Conservation (phyloP, 2,888 invertebrate species). For the Norana najaformis region DNA sequence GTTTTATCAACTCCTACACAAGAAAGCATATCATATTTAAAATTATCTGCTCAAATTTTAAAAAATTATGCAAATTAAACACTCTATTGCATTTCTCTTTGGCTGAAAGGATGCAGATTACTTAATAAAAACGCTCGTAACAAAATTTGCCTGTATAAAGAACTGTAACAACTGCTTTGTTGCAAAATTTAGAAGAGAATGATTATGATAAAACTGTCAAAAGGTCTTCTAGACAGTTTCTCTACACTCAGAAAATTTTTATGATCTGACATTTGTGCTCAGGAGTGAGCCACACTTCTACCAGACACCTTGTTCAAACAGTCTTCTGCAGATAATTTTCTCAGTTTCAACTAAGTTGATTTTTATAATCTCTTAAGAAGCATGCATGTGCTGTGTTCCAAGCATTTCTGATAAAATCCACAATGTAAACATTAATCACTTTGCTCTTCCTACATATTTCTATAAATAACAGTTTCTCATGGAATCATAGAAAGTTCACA, state of each 20-base stretch:
- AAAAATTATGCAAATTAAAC: not conserved
- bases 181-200: too few relatives aligned
- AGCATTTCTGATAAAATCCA: conserved; percentile 1
- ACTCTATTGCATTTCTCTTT: too few relatives aligned
- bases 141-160: not conserved
- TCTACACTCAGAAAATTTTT: too few relatives aligned
- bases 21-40: conserved; percentile 28
- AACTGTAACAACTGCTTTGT: too few relatives aligned
- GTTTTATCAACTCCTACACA: conserved; percentile 57
- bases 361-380: not conserved
- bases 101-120: too few relatives aligned
- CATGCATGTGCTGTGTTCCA: too few relatives aligned
- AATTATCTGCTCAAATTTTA: not conserved
- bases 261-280: too few relatives aligned
- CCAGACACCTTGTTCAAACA: not conserved
- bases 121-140: not conserved
- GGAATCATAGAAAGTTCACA: not conserved
- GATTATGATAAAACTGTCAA: too few relatives aligned
- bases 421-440: not conserved
- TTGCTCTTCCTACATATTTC: too few relatives aligned
- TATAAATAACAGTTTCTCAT: too few relatives aligned
- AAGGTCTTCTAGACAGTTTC: too few relatives aligned
- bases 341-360: not conserved
- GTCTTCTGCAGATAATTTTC: not conserved
- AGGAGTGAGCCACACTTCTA: not conserved